phyloP scores from a whole-genome alignment of 2,888 invertebrate genomes.

The Chalcis sispes region DNA sequence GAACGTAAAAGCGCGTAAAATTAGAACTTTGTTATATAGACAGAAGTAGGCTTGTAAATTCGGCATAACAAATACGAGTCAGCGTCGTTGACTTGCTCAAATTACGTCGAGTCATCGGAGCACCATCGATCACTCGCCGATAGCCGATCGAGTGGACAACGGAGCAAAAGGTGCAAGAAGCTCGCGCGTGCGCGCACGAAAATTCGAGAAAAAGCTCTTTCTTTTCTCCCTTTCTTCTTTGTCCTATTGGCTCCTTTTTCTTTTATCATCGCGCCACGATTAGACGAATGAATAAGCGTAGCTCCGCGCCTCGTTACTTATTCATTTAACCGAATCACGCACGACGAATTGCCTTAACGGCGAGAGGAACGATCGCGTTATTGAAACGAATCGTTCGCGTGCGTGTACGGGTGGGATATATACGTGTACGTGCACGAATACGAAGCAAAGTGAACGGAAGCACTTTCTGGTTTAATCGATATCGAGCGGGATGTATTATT shows the following conservation, averaged over 20 bases:
- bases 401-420: no score
- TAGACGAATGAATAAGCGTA: conserved; percentile 19
- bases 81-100: no score
- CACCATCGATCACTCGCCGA: conserved; percentile 56
- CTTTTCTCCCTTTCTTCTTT: neutral
- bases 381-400: no score
- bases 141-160: conserved; percentile 35
- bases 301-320: conserved; percentile 24
- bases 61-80: conserved; percentile 14
- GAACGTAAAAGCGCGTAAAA: conserved; percentile 23
- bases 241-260: neutral
- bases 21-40: conserved; percentile 16
- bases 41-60: neutral
- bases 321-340: conserved; percentile 29
- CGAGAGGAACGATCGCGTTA: neutral
- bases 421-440: neutral
- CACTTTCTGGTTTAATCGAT: conserved; percentile 23
- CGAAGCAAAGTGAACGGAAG: neutral
- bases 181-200: neutral
- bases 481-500: neutral
- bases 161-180: conserved; percentile 12
- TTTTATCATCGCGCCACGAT: conserved; percentile 20
- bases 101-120: conserved; percentile 58
- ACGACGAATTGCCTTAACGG: neutral
- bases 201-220: neutral